A percentile compares a stretch with the other conserved stretches of the same genome.
Conservation (phyloP, 2,888 invertebrate species). For the Diloba caeruleocephala region DNA sequence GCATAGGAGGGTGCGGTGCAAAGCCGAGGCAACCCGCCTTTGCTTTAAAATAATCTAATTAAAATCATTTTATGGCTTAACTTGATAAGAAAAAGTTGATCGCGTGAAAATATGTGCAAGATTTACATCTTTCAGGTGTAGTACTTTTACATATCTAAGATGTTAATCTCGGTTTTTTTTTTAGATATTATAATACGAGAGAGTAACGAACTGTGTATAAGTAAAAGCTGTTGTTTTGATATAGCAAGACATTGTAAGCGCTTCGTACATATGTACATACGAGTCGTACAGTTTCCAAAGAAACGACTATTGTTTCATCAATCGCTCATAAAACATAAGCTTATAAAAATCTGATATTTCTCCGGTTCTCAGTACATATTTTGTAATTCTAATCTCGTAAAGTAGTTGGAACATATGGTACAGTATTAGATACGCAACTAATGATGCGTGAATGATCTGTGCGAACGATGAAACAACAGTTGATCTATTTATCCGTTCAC, state of each 20-base stretch:
- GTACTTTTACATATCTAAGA: slow-evolving; percentile 23
- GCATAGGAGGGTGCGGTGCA: too few relatives aligned
- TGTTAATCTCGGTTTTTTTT: slow-evolving; percentile 20
- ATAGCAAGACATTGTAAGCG: too few relatives aligned
- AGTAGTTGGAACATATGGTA: slow-evolving; percentile 30
- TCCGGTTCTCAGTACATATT: slow-evolving; percentile 46
- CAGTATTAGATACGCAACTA: slow-evolving; percentile 50
- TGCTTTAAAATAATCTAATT: too few relatives aligned
- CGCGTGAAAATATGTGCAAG: slow-evolving; percentile 32
- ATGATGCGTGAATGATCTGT: slow-evolving; percentile 73
- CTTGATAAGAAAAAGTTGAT: slow-evolving; percentile 31
- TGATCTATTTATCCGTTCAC: slow-evolving; percentile 58
- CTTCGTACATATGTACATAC: too few relatives aligned
- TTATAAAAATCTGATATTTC: slow-evolving; percentile 19
- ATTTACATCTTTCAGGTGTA: slow-evolving; percentile 22
- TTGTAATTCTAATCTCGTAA: slow-evolving; percentile 71
- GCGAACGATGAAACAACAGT: slow-evolving; percentile 60
- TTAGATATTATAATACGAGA: not conserved
- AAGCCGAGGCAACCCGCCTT: too few relatives aligned
- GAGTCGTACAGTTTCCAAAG: too few relatives aligned
- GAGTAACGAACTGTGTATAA: not conserved
- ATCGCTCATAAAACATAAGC: not conserved
- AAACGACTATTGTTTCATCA: not conserved
- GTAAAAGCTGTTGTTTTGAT: not conserved
- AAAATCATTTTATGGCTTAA: too few relatives aligned